Evolutionary conservation across 1,140 invertebrate species (phyloP), one percentile per base, ranked within the genome.

Genomic region (Pseudomyrmex sp.): DNA sequence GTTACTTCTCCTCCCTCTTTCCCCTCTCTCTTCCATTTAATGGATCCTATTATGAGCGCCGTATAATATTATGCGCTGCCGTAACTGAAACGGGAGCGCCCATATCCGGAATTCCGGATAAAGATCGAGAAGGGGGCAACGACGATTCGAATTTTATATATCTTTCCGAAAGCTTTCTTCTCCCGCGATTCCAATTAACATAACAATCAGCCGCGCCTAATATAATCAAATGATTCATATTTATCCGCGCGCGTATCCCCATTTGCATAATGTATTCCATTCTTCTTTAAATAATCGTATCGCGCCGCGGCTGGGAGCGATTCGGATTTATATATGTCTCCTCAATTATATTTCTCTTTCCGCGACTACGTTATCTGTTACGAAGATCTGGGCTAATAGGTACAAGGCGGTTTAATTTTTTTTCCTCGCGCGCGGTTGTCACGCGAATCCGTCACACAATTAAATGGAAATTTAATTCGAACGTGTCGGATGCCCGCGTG

Each of bases 401-500:
- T 82, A 75, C 69, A 66, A 86, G 72, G 68, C 44, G 44, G 20
- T 26, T 62, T n/a, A 18, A 18, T 26, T 62, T 54, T 61, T 75
- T 46, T 7, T 79, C 87, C 54, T 85, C 56, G 20, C 65, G 15
- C 50, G 15, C 65, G 62, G 23, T 15, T 13, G 46, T 23, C 44
- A 26, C 68, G 59, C 59, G 18, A 48, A 7, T 20, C 76, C 9
- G 46, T 63, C 59, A 18, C 80, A 85, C 86, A 88, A 89, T 82
- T 35, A 89, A 89, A 86, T 86, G 88, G 84, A 89, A 89, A 89
- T 89, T 88, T 62, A 76, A 85, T 70, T 70, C 66, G 54, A 50
- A 15, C 44, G 10, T 10, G 15, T 18, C 15, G 63, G 69, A 35
- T 23, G 3, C 26, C 26, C 63, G 18, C n/a, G n/a, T n/a, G n/a